Evolutionary conservation across 2,113 vertebrate genomes (phyloP), one percentile per base, ranked within the genome.

Genomic region (Oenanthe oenanthe): DNA sequence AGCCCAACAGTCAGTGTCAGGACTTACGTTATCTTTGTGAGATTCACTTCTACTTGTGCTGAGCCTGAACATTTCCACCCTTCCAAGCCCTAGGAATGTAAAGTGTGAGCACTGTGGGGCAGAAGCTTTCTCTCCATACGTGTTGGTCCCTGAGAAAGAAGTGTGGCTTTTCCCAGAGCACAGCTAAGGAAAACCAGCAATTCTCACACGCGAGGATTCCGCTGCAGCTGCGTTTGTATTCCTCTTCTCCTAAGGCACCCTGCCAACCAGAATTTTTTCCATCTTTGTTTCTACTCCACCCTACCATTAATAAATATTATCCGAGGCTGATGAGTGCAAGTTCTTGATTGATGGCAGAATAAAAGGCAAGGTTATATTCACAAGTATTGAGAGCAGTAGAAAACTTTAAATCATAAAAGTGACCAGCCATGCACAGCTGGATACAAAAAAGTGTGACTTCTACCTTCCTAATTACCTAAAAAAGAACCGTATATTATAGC

Each of bases 191-290:
- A 82, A 93, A 17, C 36, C 81, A 56, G 87, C 28, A 26, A 54
- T 70, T 83, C 88, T 95, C 85, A 70, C 51, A 65, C 15, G n/a
- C 32, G 9, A 61, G 85, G 95, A 85, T 76, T 82, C 81, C 43
- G 15, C 93, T 92, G 89, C 93, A 97, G 93, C 93, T 96, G 94
- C 89, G 47, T 92, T 94, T 90, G 67, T 96, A 45, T 85, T 91
- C 88, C 89, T 94, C 74, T 87, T 72, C 82, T 96, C 89, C 70
- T 66, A 40, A 93, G 95, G 93, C 94, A 70, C 56, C 57, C 82
- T 88, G 94, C 95, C 96, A 97, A 83, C 50, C 58, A 74, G 88
- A 89, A 94, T 89, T 93, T 92, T 96, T 95, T 95, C 92, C 89
- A 67, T 96, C 93, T 96, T 94, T 93, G 78, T 91, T 93, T 92